Evolutionary conservation across 1,140 invertebrate species (phyloP), one percentile per base, ranked within the genome.

Genomic region (Homalodisca vitripennis): DNA sequence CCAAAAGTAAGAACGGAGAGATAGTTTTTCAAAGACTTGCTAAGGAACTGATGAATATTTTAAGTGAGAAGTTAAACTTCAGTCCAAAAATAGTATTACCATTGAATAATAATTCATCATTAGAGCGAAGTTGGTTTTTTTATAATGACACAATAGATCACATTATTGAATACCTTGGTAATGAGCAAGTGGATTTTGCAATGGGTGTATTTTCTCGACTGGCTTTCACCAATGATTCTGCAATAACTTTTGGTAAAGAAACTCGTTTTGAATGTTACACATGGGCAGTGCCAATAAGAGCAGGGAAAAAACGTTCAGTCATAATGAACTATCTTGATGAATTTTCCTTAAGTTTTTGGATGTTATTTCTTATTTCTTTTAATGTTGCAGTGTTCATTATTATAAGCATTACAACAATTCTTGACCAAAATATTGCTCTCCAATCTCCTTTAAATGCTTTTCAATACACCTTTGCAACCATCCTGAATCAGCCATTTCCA

Each of bases 241-340:
- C 29, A 3, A 63, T 63, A n/a, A 12, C 29, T 1, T 63, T 63
- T n/a, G 60, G 60, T 26, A 63, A 63, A 63, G 60, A 63, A 32
- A n/a, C n/a, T n/a, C n/a, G n/a, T n/a, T n/a, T n/a, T n/a, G n/a
- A n/a, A n/a, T n/a, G n/a, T n/a, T n/a, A 72, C 20, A 71, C 71
- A 14, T 73, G 73, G 73, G 73, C 71, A 2, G 71, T 73, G 1
- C 72, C 73, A 1, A 72, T 70, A 26, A 60, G 73, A 13, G 71
- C 73, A 0, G 73, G 73, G n/a, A 67, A 57, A 0, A 30, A 41
- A n/a, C 68, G 71, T 14, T 51, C 51, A 17, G 26, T 60, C 0
- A 64, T 69, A 63, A 48, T 69, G 2, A 72, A 73, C 57, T 73
- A 73, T 51, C 46, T 70, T 2, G 47, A 72, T 24, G 73, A 73